A percentile compares a stretch with the other conserved stretches of the same genome.
These are phyloP conservation scores for Trichoplusia ni DNA, from an alignment of 1,140 invertebrate genomes.

Conservation along the genomic window DNA sequence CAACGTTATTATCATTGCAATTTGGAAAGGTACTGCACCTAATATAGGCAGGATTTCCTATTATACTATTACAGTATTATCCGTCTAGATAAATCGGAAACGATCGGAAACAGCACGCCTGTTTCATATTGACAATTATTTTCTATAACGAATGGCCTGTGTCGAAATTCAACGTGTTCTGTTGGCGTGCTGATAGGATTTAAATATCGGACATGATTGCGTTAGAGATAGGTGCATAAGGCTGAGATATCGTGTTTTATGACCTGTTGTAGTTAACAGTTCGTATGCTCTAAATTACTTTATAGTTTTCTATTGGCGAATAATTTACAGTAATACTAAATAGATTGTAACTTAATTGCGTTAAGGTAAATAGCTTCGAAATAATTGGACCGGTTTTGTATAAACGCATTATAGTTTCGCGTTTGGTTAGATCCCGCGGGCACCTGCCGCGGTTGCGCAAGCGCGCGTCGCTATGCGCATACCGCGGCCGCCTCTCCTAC, in stretches of 20 bases:
- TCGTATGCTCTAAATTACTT: conserved; percentile 38
- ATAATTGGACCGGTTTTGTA: conserved; percentile 15
- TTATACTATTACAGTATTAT: conserved; percentile 47
- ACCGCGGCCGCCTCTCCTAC: conserved; percentile 6
- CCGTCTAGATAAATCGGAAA: conserved; percentile 49
- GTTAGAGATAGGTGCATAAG: conserved; percentile 30
- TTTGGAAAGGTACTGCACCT: conserved; percentile 52
- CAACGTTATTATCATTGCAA: conserved; percentile 60
- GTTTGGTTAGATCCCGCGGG: conserved; percentile 34
- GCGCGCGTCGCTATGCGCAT: conserved; percentile 11
- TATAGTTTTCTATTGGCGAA: conserved; percentile 4
- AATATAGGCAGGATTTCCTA: conserved; percentile 55
- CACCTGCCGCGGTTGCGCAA: conserved; percentile 40
- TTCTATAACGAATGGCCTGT: conserved; percentile 49
- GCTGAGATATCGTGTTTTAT: conserved; percentile 36
- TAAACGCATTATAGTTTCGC: conserved; percentile 26
- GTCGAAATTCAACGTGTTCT: conserved; percentile 42
- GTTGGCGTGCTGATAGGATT: conserved; percentile 50
- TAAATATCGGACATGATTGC: conserved; percentile 51
- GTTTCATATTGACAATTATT: conserved; percentile 61
- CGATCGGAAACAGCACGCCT: conserved; percentile 45
- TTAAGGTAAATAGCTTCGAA: conserved; percentile 7
- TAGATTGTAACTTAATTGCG: no score
- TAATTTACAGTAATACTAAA: no score
- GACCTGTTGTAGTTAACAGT: conserved; percentile 14